A percentile compares a stretch with the other conserved stretches of the same genome.
Conservation (phyloP, 2,113 vertebrate genomes). For the Melanerpes formicivorus region DNA sequence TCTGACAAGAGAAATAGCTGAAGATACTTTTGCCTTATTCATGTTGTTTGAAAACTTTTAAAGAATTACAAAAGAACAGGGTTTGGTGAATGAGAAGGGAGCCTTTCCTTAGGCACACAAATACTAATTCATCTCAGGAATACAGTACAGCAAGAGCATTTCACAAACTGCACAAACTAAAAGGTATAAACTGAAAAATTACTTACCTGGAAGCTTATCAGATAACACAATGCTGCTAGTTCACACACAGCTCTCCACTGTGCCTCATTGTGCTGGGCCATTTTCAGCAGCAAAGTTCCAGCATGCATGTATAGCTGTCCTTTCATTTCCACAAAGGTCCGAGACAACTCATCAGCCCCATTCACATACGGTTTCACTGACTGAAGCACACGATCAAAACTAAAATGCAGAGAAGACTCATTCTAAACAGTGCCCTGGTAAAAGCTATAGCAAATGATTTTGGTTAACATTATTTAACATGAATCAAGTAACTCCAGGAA, state of each 20-base stretch:
- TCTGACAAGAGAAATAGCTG: not conserved
- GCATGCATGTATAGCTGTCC: conserved; percentile 93
- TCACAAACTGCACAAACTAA: not conserved
- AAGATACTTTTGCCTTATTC: not conserved
- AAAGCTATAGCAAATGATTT: not conserved
- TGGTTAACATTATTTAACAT: not conserved
- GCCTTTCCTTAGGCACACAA: not conserved
- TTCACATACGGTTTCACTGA: conserved; percentile 75
- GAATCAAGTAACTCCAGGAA: not conserved
- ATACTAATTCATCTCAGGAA: not conserved
- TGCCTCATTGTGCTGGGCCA: conserved; percentile 84
- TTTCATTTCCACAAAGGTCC: conserved; percentile 87
- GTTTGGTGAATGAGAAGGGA: not conserved
- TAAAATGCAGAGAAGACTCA: conserved; percentile 61
- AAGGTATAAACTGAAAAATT: not conserved
- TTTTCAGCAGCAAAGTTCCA: conserved; percentile 90
- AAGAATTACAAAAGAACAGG: not conserved
- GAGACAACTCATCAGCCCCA: conserved; percentile 82
- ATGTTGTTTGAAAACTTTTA: not conserved
- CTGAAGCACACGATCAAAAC: conserved; percentile 90
- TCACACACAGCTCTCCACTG: conserved; percentile 88
- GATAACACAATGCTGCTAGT: conserved; percentile 88
- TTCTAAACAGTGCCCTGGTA: not conserved
- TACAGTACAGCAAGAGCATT: not conserved
- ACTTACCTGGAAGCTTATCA: conserved; percentile 91